Evolutionary conservation across 2,113 vertebrate genomes (phyloP).

Genomic region (Chelonoidis abingdonii): DNA sequence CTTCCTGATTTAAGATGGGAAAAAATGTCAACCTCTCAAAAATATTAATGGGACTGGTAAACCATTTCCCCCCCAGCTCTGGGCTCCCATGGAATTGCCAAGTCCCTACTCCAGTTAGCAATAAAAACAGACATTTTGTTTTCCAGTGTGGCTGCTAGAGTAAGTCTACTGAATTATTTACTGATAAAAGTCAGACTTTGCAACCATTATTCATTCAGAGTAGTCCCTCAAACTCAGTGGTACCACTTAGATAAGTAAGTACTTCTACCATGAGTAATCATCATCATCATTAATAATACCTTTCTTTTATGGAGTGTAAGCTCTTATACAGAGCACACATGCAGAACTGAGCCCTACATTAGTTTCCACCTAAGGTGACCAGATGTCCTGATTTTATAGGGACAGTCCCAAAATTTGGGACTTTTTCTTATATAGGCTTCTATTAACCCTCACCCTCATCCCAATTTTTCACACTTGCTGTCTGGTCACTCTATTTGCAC

Average conservation of each 20-base stretch:
- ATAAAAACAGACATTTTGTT: not conserved
- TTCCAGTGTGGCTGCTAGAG: not conserved
- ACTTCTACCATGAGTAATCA: not conserved
- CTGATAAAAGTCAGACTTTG: rapidly evolving
- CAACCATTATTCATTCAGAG: not conserved
- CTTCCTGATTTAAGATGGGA: not conserved
- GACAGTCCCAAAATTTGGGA: too few species aligned
- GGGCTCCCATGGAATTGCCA: not conserved
- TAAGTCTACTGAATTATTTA: not conserved
- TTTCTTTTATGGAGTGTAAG: not conserved
- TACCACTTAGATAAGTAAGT: not conserved
- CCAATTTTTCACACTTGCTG: too few species aligned
- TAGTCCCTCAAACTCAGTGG: not conserved
- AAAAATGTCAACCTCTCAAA: not conserved
- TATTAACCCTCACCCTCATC: too few species aligned
- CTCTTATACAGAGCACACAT: not conserved
- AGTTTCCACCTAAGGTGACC: not conserved
- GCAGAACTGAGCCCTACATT: not conserved
- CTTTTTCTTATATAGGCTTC: too few species aligned
- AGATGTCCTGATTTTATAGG: too few species aligned
- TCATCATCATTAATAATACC: not conserved
- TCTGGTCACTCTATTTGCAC: not conserved
- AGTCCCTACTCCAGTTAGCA: not conserved
- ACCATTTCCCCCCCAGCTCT: not conserved
- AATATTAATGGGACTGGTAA: not conserved